phyloP scores from a whole-genome alignment of 2,888 invertebrate genomes.

The Sturmia bella region DNA sequence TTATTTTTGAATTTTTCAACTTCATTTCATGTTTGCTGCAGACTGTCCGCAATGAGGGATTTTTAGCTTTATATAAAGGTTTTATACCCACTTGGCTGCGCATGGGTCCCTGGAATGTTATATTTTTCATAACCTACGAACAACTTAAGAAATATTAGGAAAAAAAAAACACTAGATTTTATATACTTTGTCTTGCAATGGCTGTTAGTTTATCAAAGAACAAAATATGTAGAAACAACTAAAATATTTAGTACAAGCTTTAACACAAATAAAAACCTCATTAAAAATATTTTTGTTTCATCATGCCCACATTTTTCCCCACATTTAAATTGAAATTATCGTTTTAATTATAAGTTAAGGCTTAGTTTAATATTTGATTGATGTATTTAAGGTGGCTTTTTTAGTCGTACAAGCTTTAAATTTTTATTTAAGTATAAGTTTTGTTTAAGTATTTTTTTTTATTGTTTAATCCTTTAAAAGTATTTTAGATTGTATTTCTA shows the following conservation, averaged over 20 bases:
- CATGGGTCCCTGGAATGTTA: conserved; percentile 98
- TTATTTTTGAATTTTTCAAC: too few relatives aligned
- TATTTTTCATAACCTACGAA: conserved; percentile 97
- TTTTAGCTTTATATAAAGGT: conserved; percentile 94
- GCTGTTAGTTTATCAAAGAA: conserved; percentile 58
- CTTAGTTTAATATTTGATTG: background rate
- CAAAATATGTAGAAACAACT: conserved; percentile 27
- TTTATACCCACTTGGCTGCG: conserved; percentile 97
- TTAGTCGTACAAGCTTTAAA: conserved; percentile 22
- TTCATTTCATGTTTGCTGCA: conserved; percentile 79
- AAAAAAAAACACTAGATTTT: background rate
- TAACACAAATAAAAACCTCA: conserved; percentile 61
- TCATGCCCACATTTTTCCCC: background rate
- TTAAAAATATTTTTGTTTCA: conserved; percentile 6
- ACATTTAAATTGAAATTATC: background rate
- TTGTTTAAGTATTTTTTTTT: conserved; percentile 10
- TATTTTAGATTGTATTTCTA: conserved; percentile 52
- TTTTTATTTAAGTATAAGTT: conserved; percentile 17
- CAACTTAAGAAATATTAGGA: conserved; percentile 85
- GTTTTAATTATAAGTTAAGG: too few relatives aligned
- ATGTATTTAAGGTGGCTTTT: too few relatives aligned
- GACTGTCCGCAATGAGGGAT: conserved; percentile 94
- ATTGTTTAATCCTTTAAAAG: conserved; percentile 16
- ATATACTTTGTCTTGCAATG: conserved; percentile 8
- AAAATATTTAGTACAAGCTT: conserved; percentile 61